Evolutionary conservation across 2,113 vertebrate genomes (phyloP), one percentile per base, ranked within the genome.

Genomic region (Phycodurus eques): DNA sequence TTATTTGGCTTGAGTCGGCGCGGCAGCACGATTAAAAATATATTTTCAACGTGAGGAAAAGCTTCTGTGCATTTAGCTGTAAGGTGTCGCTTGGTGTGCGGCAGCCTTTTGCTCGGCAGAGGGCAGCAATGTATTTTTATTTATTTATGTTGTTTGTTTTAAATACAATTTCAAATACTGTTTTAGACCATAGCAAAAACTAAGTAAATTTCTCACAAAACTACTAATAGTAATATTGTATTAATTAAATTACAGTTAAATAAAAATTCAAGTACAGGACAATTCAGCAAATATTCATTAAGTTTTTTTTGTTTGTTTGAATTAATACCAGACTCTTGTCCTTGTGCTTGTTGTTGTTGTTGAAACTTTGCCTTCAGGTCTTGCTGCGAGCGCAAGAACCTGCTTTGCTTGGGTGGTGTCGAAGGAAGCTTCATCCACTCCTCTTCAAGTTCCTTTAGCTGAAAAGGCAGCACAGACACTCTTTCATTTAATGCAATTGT

Each of bases 361-460:
- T 98, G 94, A 88, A 98, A 95, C 80, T 98, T 98, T 39, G 95
- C 95, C 90, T 96, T 98, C 71, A 98, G 87, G 79, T 98, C 96
- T 89, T 99, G 96, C 60, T 99, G 97, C n/a, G 98, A 99, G 76
- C 97, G 97, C 65, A 99, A 83, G 88, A 98, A 99, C 14, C 96
- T 87, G 63, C 66, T 93, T 84, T 98, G 98, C 78, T 94, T 98
- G 44, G 98, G 94, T 81, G 92, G 90, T 54, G 92, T 77, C 2
- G 92, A 83, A 19, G 96, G 94, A 42, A 99, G 82, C 92, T 96
- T 99, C 63, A 95, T 92, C 96, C 96, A 99, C 82, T 99, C 98
- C 88, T 99, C 98, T 88, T 99, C 98, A 73, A 99, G 84, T 63
- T 99, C 98, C 89, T 99, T 99, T 67, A 99, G 89, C 98, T 99